These are phyloP conservation scores for Anarrhichthys ocellatus DNA, from an alignment of 2,113 vertebrate species.

Conservation along the genomic window DNA sequence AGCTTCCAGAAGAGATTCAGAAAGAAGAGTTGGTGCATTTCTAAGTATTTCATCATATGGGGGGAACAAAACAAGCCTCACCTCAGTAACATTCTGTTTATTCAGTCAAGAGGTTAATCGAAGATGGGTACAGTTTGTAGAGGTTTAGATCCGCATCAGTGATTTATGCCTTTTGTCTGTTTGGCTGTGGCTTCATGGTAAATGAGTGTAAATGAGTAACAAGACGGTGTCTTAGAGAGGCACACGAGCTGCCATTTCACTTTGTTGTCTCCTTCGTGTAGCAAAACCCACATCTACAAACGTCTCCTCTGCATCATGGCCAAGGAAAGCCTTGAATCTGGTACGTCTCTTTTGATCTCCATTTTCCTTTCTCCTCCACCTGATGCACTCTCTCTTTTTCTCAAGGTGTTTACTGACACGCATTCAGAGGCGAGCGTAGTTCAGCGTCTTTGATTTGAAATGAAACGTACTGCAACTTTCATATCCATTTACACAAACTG, in stretches of 20 bases:
- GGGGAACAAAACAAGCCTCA: neutral
- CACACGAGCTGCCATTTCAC: neutral
- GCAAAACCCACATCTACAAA: constrained; percentile 15
- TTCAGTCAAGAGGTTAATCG: neutral
- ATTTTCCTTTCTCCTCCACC: neutral
- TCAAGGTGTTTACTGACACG: neutral
- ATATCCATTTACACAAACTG: neutral
- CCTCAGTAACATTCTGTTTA: constrained; percentile 3
- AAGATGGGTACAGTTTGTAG: neutral
- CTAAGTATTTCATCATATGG: constrained; percentile 9
- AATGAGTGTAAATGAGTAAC: constrained; percentile 60
- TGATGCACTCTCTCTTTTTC: neutral
- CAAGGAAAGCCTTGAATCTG: constrained; percentile 52
- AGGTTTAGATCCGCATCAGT: neutral
- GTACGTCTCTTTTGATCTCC: constrained; percentile 54
- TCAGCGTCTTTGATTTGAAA: neutral
- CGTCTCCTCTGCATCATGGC: constrained; percentile 50
- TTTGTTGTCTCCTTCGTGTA: constrained; percentile 16
- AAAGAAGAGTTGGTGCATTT: constrained; percentile 13
- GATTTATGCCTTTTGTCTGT: constrained; percentile 26
- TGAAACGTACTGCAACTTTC: neutral
- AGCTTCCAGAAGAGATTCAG: constrained; percentile 9
- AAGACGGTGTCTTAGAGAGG: neutral
- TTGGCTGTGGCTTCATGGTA: constrained; percentile 20
- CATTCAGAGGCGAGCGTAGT: neutral